phyloP scores from a whole-genome alignment of 2,888 invertebrate species.

The Stenoptilia bipunctidactyla region DNA sequence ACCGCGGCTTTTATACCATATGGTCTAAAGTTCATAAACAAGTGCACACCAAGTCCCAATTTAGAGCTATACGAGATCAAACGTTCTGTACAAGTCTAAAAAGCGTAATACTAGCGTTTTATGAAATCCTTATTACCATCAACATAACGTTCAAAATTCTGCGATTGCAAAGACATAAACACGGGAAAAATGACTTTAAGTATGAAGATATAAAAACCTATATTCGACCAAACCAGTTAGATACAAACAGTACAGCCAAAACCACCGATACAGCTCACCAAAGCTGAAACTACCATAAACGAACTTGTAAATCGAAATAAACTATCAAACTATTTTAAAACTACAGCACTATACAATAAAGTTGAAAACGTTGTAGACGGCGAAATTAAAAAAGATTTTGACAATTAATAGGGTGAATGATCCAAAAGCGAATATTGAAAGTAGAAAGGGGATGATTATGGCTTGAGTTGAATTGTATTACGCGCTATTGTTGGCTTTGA shows the following conservation, averaged over 20 bases:
- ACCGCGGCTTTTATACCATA: slow-evolving; percentile 64
- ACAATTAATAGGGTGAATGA: slow-evolving; percentile 63
- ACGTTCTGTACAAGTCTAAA: slow-evolving; percentile 17
- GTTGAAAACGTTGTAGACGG: slow-evolving; percentile 17
- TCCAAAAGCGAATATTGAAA: slow-evolving; percentile 48
- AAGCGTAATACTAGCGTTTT: background rate
- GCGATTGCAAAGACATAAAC: background rate
- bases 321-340: slow-evolving; percentile 15
- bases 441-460: slow-evolving; percentile 52
- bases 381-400: slow-evolving; percentile 30
- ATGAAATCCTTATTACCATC: background rate
- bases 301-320: slow-evolving; percentile 30
- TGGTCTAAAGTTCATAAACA: slow-evolving; percentile 65
- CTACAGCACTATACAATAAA: slow-evolving; percentile 14
- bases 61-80: slow-evolving; percentile 40
- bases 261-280: slow-evolving; percentile 26
- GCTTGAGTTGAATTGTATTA: slow-evolving; percentile 33
- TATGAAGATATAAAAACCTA: slow-evolving; percentile 13
- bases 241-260: slow-evolving; percentile 26
- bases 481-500: slow-evolving; percentile 39
- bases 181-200: slow-evolving; percentile 19
- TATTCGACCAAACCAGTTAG: slow-evolving; percentile 14
- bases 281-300: slow-evolving; percentile 36
- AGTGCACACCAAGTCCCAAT: slow-evolving; percentile 56
- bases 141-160: slow-evolving; percentile 20